Evolutionary conservation across 2,113 vertebrate genomes (phyloP).

Genomic region (Pica pica): DNA sequence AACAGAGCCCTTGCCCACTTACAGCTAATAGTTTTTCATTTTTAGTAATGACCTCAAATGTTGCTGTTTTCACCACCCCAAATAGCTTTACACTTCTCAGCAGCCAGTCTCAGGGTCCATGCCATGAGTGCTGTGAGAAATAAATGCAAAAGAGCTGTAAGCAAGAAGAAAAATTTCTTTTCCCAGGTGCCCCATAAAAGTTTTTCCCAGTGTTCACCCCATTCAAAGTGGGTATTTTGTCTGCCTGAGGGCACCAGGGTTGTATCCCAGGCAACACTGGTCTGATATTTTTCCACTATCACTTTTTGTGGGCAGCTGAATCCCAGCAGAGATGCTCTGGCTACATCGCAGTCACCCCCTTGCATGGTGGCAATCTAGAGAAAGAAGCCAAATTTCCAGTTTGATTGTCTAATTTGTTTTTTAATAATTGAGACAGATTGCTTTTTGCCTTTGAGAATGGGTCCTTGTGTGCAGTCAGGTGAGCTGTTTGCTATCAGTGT

Average conservation of each 20-base stretch:
- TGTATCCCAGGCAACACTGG: slow-evolving; percentile 8
- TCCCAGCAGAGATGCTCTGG: not conserved
- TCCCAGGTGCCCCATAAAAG: not conserved
- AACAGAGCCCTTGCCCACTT: not conserved
- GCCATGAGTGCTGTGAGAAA: not conserved
- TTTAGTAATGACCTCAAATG: not conserved
- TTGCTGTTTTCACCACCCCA: not conserved
- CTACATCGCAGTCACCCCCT: not conserved
- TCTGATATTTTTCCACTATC: not conserved
- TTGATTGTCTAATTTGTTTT: slow-evolving; percentile 44
- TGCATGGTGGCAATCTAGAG: not conserved
- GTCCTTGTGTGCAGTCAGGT: slow-evolving; percentile 16
- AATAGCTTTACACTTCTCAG: not conserved
- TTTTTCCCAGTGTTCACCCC: not conserved
- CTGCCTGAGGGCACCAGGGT: not conserved
- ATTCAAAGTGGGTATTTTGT: not conserved
- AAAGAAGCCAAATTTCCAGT: slow-evolving; percentile 15
- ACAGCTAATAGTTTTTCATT: not conserved
- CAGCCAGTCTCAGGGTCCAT: not conserved
- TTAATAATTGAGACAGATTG: slow-evolving; percentile 56
- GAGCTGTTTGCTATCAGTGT: slow-evolving; percentile 26
- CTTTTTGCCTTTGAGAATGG: slow-evolving; percentile 31
- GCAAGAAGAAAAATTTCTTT: not conserved
- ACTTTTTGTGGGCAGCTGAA: not conserved
- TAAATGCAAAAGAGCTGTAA: not conserved